Percentiles rank a stretch among this genome's conserved stretches.
These are phyloP conservation scores for Caenorhabditis plicata DNA, from an alignment of 2,888 invertebrate genomes.

Conservation along the genomic window DNA sequence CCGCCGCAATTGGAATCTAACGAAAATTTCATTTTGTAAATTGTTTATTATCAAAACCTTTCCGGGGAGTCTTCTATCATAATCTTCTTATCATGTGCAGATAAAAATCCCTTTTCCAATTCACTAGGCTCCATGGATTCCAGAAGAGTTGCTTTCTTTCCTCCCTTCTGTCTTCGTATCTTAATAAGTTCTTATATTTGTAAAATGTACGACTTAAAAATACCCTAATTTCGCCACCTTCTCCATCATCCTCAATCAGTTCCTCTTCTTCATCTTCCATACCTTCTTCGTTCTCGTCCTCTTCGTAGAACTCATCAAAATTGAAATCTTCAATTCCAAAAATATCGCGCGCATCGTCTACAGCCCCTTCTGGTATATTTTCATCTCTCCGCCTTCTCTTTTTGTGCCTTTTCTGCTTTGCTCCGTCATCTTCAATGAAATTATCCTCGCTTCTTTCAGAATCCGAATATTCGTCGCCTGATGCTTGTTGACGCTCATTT, in stretches of 20 bases:
- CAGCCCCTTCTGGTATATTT: conserved; percentile 40
- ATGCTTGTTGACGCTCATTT: background rate
- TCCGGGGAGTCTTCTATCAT: conserved; percentile 70
- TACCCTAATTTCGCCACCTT: conserved; percentile 66
- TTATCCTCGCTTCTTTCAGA: conserved; percentile 73
- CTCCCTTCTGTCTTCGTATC: conserved; percentile 27
- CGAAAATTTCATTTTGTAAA: background rate
- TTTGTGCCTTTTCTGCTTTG: conserved; percentile 15
- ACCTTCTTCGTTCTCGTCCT: conserved; percentile 56
- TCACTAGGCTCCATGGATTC: conserved; percentile 84
- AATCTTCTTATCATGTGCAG: conserved; percentile 86
- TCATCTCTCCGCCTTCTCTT: conserved; percentile 16
- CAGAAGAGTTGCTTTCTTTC: conserved; percentile 48
- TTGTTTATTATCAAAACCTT: no score
- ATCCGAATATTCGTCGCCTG: conserved; percentile 3
- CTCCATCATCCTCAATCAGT: conserved; percentile 59
- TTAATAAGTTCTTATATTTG: no score
- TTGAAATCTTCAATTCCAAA: conserved; percentile 94
- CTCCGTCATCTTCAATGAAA: conserved; percentile 88
- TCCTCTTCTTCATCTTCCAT: conserved; percentile 60
- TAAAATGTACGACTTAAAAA: no score
- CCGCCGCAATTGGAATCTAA: conserved; percentile 45
- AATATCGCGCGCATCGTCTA: conserved; percentile 88
- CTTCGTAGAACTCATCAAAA: conserved; percentile 69
- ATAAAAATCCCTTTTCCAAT: conserved; percentile 90